These are phyloP conservation scores for Rhynchopsitta pachyrhyncha DNA, from an alignment of 2,113 vertebrate species.

Conservation along the genomic window DNA sequence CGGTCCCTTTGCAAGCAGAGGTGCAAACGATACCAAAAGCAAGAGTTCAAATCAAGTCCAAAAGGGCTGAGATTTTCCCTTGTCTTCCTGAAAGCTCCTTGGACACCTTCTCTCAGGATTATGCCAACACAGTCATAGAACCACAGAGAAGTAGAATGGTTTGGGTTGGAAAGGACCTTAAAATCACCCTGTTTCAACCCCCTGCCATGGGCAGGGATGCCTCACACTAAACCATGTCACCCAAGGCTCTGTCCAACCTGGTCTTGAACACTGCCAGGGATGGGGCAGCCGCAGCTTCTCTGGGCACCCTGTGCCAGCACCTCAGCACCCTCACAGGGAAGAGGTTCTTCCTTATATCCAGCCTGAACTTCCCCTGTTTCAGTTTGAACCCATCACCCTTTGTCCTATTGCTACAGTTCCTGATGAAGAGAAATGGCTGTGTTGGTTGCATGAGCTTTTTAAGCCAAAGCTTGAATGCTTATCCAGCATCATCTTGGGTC, in stretches of 20 bases:
- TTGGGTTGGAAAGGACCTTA: neutral
- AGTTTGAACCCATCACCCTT: neutral
- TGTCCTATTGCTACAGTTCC: neutral
- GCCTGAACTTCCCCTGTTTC: neutral
- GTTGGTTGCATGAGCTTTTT: neutral
- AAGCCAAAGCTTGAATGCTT: neutral
- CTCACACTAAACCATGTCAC: no score
- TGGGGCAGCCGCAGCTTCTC: neutral
- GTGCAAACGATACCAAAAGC: rapidly evolving
- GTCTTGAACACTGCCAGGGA: no score
- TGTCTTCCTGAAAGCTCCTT: neutral
- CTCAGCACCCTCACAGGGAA: neutral
- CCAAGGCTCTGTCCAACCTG: no score
- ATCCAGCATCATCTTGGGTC: neutral
- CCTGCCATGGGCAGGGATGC: neutral
- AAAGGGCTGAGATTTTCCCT: neutral
- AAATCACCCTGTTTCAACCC: neutral
- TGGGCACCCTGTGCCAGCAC: neutral
- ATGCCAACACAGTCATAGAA: neutral
- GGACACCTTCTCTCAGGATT: neutral
- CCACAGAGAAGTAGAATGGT: neutral
- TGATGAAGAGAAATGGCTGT: neutral
- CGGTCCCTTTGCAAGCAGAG: neutral
- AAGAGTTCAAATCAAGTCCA: neutral
- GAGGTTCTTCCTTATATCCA: rapidly evolving